Percentiles rank a stretch among this genome's conserved stretches.
Evolutionary conservation across 2,113 vertebrate genomes (phyloP).

Genomic region (Camarhynchus parvulus): DNA sequence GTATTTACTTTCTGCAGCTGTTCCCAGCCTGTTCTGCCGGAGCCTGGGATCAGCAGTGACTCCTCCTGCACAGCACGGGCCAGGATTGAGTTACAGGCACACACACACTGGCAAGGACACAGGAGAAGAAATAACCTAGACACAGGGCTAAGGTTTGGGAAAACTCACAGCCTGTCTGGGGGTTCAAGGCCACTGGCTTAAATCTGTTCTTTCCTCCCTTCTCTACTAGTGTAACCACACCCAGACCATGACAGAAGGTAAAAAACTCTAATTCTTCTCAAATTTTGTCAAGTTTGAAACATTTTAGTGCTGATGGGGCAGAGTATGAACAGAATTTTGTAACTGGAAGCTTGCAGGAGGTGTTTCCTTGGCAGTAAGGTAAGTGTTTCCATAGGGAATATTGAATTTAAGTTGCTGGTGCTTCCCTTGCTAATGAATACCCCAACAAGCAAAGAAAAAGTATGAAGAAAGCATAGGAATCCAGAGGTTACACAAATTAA

Average conservation of each 20-base stretch:
- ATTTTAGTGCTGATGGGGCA: not conserved
- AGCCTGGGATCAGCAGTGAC: not conserved
- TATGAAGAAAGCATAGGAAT: not conserved
- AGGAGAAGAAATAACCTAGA: not conserved
- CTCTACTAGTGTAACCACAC: not conserved
- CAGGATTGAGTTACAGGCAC: conserved; percentile 7
- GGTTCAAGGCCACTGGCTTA: not conserved
- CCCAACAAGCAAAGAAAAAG: not conserved
- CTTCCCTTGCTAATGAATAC: not conserved
- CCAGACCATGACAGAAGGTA: not conserved
- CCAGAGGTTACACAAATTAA: not conserved
- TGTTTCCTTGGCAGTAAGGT: not conserved
- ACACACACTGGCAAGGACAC: conserved; percentile 11
- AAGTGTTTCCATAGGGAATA: not conserved
- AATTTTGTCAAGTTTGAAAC: not conserved
- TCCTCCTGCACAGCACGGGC: not conserved
- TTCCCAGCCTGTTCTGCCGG: not conserved
- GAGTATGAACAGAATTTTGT: not conserved
- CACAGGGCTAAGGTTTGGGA: not conserved
- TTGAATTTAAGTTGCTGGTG: fast-evolving
- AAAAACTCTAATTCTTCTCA: not conserved
- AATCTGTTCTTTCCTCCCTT: not conserved
- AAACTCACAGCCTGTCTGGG: not conserved
- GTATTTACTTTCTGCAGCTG: conserved; percentile 37
- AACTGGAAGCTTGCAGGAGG: not conserved